These are phyloP conservation scores for Cherax destructor DNA, from an alignment of 1,140 invertebrate species.

Conservation along the genomic window DNA sequence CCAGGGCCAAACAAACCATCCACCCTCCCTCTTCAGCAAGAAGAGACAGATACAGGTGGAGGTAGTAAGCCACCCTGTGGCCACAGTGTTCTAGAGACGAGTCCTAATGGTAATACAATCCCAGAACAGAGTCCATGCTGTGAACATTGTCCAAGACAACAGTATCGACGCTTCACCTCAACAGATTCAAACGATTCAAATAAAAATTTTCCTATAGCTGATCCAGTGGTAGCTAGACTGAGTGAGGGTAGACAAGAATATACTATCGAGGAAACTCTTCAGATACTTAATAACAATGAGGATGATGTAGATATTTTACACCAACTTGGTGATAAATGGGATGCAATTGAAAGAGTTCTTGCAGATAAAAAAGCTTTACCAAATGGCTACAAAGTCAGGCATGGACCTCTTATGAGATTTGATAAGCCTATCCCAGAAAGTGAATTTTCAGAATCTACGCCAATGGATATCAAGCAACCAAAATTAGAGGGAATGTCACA, in stretches of 20 bases:
- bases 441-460: constrained; percentile 47
- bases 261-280: constrained; percentile 57
- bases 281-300: constrained; percentile 65
- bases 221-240: constrained; percentile 21
- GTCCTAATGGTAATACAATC: constrained; percentile 67
- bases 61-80: constrained; percentile 44
- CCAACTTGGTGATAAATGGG: constrained; percentile 63
- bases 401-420: constrained; percentile 52
- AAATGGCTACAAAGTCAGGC: constrained; percentile 47
- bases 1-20: constrained; percentile 54
- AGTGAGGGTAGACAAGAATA: constrained; percentile 39
- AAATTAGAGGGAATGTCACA: constrained; percentile 49
- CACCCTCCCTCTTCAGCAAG: constrained; percentile 34
- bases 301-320: constrained; percentile 68
- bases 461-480: constrained; percentile 57
- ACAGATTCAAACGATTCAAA: constrained; percentile 69
- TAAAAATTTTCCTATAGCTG: constrained; percentile 61
- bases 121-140: constrained; percentile 62
- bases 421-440: constrained; percentile 54
- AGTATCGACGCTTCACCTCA: constrained; percentile 59
- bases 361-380: constrained; percentile 61
- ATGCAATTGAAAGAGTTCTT: constrained; percentile 59
- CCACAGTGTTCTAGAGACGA: constrained; percentile 53
- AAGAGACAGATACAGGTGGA: constrained; percentile 37
- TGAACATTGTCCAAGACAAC: constrained; percentile 62